A percentile compares a stretch with the other conserved stretches of the same genome.
Conservation (phyloP, 2,888 invertebrate species). For the Eurytoma californica region DNA sequence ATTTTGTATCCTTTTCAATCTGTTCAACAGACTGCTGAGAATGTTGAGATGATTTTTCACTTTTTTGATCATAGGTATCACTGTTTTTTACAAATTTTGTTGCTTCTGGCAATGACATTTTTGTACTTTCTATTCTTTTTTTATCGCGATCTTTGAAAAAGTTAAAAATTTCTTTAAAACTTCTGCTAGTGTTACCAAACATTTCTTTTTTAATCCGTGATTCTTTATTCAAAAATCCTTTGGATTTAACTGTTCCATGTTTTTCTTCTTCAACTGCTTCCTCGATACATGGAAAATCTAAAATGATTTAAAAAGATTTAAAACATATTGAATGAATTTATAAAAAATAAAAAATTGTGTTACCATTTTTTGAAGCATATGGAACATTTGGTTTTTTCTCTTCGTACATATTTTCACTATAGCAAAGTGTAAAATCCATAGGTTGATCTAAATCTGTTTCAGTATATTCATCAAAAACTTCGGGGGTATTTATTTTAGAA, state of each 20-base stretch:
- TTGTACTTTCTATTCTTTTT: slow-evolving; percentile 43
- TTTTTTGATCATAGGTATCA: slow-evolving; percentile 34
- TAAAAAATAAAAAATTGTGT: neutral
- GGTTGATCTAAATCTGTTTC: slow-evolving; percentile 95
- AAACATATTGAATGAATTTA: neutral
- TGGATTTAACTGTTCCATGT: slow-evolving; percentile 58
- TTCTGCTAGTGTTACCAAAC: slow-evolving; percentile 50
- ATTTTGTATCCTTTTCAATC: slow-evolving; percentile 57
- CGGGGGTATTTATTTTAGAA: slow-evolving; percentile 9
- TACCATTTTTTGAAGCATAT: slow-evolving; percentile 62
- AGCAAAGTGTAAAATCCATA: slow-evolving; percentile 92
- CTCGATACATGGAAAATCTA: slow-evolving; percentile 84
- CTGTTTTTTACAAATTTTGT: slow-evolving; percentile 35
- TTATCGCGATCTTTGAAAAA: slow-evolving; percentile 54
- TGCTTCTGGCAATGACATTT: slow-evolving; percentile 15
- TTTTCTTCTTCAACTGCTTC: slow-evolving; percentile 60
- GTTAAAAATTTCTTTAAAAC: slow-evolving; percentile 54
- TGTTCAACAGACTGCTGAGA: neutral
- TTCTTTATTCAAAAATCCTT: slow-evolving; percentile 56
- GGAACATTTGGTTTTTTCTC: slow-evolving; percentile 66
- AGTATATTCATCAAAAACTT: slow-evolving; percentile 81
- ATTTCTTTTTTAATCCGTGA: slow-evolving; percentile 46
- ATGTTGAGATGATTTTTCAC: slow-evolving; percentile 25
- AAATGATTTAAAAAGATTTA: slow-evolving; percentile 64
- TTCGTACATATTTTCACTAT: slow-evolving; percentile 87